Percentiles rank a stretch among this genome's conserved stretches.
phyloP scores from a whole-genome alignment of 2,113 vertebrate species.

The Echinops telfairi region DNA sequence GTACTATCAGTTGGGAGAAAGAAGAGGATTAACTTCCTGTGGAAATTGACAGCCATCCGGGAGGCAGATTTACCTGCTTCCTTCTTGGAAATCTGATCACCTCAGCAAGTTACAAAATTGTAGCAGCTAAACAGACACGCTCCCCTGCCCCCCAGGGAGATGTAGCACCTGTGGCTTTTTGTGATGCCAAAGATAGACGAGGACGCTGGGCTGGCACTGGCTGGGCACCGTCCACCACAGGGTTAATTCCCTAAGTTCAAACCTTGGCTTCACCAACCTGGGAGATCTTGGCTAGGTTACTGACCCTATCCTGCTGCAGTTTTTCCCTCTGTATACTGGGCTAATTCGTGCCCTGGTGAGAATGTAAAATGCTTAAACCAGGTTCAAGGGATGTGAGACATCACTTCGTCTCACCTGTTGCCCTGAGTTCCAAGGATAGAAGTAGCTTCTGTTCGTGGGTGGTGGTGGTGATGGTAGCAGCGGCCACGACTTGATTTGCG shows the following conservation, averaged over 20 bases:
- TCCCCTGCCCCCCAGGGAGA: background rate
- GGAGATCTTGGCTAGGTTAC: too few species aligned
- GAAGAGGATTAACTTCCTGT: conserved; percentile 37
- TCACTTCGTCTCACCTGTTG: background rate
- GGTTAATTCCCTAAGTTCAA: too few species aligned
- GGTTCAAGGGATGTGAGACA: background rate
- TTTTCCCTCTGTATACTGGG: background rate
- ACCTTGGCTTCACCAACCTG: background rate
- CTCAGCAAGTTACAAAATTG: conserved; percentile 1
- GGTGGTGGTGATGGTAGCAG: too few species aligned
- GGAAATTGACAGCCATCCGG: background rate
- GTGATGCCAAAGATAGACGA: background rate
- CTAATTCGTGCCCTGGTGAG: background rate
- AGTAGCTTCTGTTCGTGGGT: background rate
- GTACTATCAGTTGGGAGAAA: background rate
- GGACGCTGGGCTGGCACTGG: background rate
- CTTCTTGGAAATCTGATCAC: conserved; percentile 7
- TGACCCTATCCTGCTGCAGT: background rate
- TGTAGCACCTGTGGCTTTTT: background rate
- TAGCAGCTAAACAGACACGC: background rate
- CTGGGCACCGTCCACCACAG: too few species aligned
- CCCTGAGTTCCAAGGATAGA: background rate
- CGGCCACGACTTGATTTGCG: background rate
- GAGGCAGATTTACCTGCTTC: conserved; percentile 5
- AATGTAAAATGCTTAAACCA: background rate